These are phyloP conservation scores for Phataginus tricuspis DNA, from an alignment of 2,797 vertebrate genomes.

Conservation along the genomic window DNA sequence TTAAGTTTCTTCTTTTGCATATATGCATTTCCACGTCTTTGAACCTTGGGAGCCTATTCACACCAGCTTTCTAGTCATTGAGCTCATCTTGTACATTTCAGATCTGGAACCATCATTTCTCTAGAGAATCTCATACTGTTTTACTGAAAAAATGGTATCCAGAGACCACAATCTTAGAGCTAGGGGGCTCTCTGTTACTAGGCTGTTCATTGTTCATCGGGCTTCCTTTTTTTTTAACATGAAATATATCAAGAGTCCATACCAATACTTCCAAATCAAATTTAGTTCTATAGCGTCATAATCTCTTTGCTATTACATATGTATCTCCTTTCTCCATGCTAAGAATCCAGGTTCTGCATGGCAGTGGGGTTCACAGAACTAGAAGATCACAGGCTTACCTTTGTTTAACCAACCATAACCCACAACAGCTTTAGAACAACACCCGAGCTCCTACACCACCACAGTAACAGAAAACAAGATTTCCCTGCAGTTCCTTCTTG, in stretches of 20 bases:
- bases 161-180: not conserved
- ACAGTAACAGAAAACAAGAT: not conserved
- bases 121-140: not conserved
- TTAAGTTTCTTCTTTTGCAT: not conserved
- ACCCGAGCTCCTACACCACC: not conserved
- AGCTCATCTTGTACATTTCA: not conserved
- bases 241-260: not conserved
- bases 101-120: not conserved
- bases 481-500: not conserved
- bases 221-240: not conserved
- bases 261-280: slow-evolving; percentile 33
- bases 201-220: not conserved
- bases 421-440: not conserved
- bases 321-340: not conserved
- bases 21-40: not conserved
- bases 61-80: not conserved
- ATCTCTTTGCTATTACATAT: not conserved
- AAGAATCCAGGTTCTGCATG: not conserved
- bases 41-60: not conserved
- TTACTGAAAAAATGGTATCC: not conserved
- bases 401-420: not conserved
- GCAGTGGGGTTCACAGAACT: not conserved
- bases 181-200: not conserved
- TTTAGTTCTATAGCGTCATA: not conserved
- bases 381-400: not conserved